Conservation (phyloP, 2,113 vertebrate species). For the Notiomystis cincta region DNA sequence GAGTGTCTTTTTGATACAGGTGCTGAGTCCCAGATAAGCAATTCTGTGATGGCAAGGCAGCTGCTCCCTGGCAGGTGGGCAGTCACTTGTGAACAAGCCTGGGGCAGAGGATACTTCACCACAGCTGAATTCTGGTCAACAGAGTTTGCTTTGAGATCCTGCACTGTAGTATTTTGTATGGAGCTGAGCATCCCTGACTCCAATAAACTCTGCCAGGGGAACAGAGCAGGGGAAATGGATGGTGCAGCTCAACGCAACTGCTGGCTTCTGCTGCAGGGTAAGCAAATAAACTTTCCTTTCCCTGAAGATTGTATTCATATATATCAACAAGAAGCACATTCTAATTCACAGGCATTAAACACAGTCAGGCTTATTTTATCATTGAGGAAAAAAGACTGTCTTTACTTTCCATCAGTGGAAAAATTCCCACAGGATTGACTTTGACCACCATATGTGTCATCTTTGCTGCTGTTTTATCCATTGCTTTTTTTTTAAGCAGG, state of each 20-base stretch:
- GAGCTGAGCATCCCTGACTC: neutral
- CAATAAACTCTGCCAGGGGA: neutral
- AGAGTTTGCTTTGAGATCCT: neutral
- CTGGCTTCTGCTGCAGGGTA: neutral
- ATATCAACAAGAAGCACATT: neutral
- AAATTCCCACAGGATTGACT: neutral
- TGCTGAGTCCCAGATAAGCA: neutral
- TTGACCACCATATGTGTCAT: neutral
- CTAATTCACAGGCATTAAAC: neutral
- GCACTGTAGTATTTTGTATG: neutral
- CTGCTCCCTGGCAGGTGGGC: neutral
- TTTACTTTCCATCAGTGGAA: neutral
- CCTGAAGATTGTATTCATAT: neutral
- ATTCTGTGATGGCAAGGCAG: neutral
- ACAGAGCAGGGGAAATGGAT: neutral
- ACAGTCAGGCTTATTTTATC: neutral
- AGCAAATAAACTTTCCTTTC: neutral
- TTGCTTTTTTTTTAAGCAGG: neutral
- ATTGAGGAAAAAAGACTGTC: neutral
- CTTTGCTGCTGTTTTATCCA: neutral
- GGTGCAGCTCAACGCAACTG: neutral
- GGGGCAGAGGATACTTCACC: neutral
- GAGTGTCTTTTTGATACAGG: neutral
- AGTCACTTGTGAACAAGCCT: neutral
- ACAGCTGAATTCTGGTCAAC: neutral